These are phyloP conservation scores for Trichopoda pennipes DNA, from an alignment of 2,888 invertebrate genomes.

Conservation along the genomic window DNA sequence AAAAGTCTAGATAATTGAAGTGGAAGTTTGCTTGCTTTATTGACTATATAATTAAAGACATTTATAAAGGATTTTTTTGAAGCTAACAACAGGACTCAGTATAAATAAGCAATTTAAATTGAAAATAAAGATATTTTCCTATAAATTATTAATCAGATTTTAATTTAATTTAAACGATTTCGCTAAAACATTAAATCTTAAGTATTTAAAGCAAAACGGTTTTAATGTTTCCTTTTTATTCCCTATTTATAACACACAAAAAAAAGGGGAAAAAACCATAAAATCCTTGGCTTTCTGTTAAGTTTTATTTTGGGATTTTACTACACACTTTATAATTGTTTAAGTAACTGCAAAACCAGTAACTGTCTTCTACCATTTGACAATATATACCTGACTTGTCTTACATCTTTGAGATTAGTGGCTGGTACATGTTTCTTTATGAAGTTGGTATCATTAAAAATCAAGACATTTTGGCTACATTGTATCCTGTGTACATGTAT, in stretches of 20 bases:
- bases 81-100: neutral
- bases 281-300: slow-evolving; percentile 31
- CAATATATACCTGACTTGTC: slow-evolving; percentile 44
- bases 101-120: slow-evolving; percentile 10
- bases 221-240: neutral
- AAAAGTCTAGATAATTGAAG: slow-evolving; percentile 56
- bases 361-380: slow-evolving; percentile 21
- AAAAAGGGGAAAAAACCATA: slow-evolving; percentile 14
- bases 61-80: slow-evolving; percentile 28
- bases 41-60: slow-evolving; percentile 46
- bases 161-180: too few relatives aligned
- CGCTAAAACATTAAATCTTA: too few relatives aligned
- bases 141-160: slow-evolving; percentile 11
- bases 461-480: slow-evolving; percentile 66
- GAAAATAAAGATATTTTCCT: neutral
- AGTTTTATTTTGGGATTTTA: slow-evolving; percentile 46
- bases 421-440: slow-evolving; percentile 40
- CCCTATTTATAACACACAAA: neutral
- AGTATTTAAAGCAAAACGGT: neutral
- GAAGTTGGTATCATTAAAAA: slow-evolving; percentile 60
- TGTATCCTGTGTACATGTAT: slow-evolving; percentile 47
- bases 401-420: slow-evolving; percentile 48
- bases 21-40: slow-evolving; percentile 61
- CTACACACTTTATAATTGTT: slow-evolving; percentile 59
- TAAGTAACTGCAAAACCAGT: slow-evolving; percentile 54